Base-by-base conservation (phyloP, 1,140 invertebrate species). In the Bombus balteatus region DNA sequence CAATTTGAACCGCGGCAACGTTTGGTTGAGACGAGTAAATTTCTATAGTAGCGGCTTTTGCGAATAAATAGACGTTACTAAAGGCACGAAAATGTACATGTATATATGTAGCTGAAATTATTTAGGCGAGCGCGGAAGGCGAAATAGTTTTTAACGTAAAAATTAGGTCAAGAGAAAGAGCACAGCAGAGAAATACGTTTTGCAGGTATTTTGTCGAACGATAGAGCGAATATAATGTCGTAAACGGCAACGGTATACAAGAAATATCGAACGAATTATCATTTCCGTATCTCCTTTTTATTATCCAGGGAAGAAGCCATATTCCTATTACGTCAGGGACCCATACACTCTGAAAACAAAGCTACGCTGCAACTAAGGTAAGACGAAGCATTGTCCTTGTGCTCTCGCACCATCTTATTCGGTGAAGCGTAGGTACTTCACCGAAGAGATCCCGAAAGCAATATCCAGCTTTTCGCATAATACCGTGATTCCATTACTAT, bases 401-500 rank as follows among this genome's bases (percentile, higher is more conserved):
- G 9, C 41, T 66, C 57, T 34, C 41, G 47, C 70, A 76, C 34
- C 59, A 43, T 43, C n/a, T 83, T 41, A 59, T 74, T 76, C 72
- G 66, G 22, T 53, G 28, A 66, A 83, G 72, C 37, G 66, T 47
- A 53, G 47, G 18, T 53, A 41, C 53, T 81, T 62, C 34, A 75
- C 25, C n/a, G 22, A 37, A 41, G 59, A 74, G 47, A 53, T 53
- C 47, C 47, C 18, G 47, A 53, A 53, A 53, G 47, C 47, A 53
- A 53, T 53, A 53, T 53, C 47, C 47, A 53, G 57, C 59, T 65
- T 76, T 83, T 83, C 68, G 18, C 59, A 41, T 76, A 82, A 82
- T 82, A 22, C 37, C 71, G 47, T 37, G 37, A 39, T 75, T 76
- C 59, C 28, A 75, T 83, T 83, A 75, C 72, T 66, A 83, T 75